Evolutionary conservation across 2,888 invertebrate species (phyloP).

Genomic region (Hyposoter dolosus): DNA sequence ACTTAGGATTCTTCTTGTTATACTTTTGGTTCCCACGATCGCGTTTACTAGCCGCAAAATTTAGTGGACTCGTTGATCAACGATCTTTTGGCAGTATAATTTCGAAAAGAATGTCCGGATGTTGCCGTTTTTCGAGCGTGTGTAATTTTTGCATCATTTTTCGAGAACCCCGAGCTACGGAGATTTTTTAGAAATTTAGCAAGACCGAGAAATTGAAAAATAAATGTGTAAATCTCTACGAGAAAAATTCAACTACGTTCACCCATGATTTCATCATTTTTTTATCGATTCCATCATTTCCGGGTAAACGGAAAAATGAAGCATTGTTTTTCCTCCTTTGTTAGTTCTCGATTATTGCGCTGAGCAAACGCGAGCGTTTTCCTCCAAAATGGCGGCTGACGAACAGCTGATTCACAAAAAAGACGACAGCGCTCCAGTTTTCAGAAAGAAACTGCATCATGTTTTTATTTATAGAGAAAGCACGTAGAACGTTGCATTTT

Average conservation of each 20-base stretch:
- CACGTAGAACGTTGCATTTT: not conserved
- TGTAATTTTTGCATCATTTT: too few relatives aligned
- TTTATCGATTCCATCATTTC: not conserved
- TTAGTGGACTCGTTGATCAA: not conserved
- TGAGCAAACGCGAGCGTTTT: not conserved
- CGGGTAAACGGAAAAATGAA: not conserved
- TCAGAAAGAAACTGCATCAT: not conserved
- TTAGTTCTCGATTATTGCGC: not conserved
- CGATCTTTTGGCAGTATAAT: too few relatives aligned
- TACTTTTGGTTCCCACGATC: not conserved
- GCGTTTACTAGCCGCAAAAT: not conserved
- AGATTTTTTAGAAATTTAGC: too few relatives aligned
- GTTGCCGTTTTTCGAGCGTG: too few relatives aligned
- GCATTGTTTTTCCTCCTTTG: not conserved
- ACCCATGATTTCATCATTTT: not conserved
- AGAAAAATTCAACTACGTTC: not conserved
- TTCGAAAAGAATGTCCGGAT: too few relatives aligned
- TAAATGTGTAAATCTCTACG: not conserved
- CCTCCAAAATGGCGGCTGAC: not conserved
- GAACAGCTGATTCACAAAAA: conserved; percentile 2
- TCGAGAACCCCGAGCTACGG: too few relatives aligned
- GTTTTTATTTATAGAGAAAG: not conserved
- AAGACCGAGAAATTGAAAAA: not conserved
- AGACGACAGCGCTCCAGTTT: not conserved
- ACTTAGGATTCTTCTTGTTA: too few relatives aligned